Evolutionary conservation across 1,140 invertebrate genomes (phyloP), one percentile per base, ranked within the genome.

Genomic region (Drosophila triauraria): DNA sequence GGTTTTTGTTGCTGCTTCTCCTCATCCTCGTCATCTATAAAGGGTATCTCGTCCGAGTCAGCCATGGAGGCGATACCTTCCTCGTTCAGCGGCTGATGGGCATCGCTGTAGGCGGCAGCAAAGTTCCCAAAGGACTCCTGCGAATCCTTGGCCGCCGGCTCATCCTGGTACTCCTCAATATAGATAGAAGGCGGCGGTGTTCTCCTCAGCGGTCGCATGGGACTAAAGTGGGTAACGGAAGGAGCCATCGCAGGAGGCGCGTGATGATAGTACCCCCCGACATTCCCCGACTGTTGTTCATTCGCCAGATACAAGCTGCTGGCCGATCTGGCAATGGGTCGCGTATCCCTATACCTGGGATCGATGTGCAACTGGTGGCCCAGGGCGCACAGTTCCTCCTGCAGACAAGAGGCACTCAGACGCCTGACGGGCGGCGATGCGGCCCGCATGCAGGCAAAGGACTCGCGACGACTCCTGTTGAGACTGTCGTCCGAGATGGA

Each of bases 141-240:
- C 7, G 91, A 92, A 12, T 67, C 71, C 51, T 76, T 64, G 9
- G 47, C 53, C 15, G 47, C 53, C 15, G 91, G 78, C 15, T 87
- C 86, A 54, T 93, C 92, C 46, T 71, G 81, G 65, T 93, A 93
- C 58, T 93, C 91, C 59, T 93, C 92, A 8, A 93, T 93, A 20
- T 85, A 93, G 40, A 93, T 93, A 0, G 92, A 93, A 3, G 92
- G 92, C 27, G 91, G 91, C 30, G 91, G 83, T 5, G 91, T 91
- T 57, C 75, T 69, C 7, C 82, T 62, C 50, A 91, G 30, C n/a
- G 75, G 78, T 48, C 85, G 64, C 72, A 91, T 54, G 12, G 91
- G 80, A 75, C 85, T 92, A n/a, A 87, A 87, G 50, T 91, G 60
- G 1, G 44, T 51, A 2, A 62, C 59, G n/a, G 56, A 67, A 4